Evolutionary conservation across 2,888 invertebrate genomes (phyloP).

Genomic region (Agrochola circellaris): DNA sequence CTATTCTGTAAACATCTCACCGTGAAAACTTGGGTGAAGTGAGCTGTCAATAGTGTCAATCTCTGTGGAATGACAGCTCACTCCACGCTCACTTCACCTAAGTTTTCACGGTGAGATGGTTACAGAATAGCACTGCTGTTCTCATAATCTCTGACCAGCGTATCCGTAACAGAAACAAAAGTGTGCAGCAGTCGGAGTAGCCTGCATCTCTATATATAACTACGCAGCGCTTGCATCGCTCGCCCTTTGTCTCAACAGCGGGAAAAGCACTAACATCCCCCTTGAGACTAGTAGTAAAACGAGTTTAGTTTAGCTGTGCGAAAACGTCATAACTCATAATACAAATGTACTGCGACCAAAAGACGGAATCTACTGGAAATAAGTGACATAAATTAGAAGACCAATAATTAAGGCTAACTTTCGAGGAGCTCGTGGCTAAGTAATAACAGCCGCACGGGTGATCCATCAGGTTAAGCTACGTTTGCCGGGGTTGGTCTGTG

Average conservation of each 20-base stretch:
- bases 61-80: too few relatives aligned
- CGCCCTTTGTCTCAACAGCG: slow-evolving; percentile 46
- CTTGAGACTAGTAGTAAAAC: slow-evolving; percentile 44
- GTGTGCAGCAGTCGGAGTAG: background rate
- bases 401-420: too few relatives aligned
- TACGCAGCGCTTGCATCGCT: slow-evolving; percentile 44
- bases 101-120: too few relatives aligned
- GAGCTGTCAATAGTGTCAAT: too few relatives aligned
- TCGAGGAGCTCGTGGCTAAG: too few relatives aligned
- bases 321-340: slow-evolving; percentile 1
- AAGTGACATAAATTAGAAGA: background rate
- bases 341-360: background rate
- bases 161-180: slow-evolving; percentile 39
- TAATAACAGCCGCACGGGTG: too few relatives aligned
- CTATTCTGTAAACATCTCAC: too few relatives aligned
- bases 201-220: slow-evolving; percentile 28
- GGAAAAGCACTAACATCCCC: slow-evolving; percentile 53
- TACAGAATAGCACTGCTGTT: too few relatives aligned
- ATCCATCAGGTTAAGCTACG: too few relatives aligned
- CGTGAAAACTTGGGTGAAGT: too few relatives aligned
- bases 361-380: background rate
- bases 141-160: slow-evolving; percentile 3
- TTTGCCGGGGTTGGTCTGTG: too few relatives aligned
- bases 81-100: too few relatives aligned
- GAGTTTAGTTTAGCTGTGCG: slow-evolving; percentile 50